A percentile compares a stretch with the other conserved stretches of the same genome.
Conservation (phyloP, 2,797 vertebrate genomes). For the Sebastes hopkinsi region DNA sequence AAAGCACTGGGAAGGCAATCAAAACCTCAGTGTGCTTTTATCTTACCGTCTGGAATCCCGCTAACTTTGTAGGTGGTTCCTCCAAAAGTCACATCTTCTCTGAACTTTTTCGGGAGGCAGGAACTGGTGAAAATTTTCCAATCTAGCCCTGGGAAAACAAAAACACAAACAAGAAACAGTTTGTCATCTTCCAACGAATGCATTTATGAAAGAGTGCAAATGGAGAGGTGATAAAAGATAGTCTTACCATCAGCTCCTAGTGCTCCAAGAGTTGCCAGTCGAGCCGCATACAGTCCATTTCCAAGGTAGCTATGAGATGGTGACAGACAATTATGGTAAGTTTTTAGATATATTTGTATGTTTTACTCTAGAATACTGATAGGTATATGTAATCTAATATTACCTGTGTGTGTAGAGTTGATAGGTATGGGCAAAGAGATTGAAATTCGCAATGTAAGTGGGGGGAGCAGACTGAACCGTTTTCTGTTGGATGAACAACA, state of each 20-base stretch:
- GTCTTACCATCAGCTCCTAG: slow-evolving; percentile 89
- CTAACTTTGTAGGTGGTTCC: slow-evolving; percentile 93
- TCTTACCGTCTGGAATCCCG: slow-evolving; percentile 93
- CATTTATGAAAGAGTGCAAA: not conserved
- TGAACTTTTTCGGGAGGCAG: slow-evolving; percentile 92
- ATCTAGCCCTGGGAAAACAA: slow-evolving; percentile 76
- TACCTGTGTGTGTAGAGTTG: slow-evolving; percentile 98
- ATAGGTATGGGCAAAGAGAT: slow-evolving; percentile 94
- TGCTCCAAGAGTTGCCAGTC: slow-evolving; percentile 92
- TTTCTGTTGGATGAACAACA: slow-evolving; percentile 85
- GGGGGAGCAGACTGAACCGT: slow-evolving; percentile 88
- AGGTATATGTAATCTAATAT: slow-evolving; percentile 11
- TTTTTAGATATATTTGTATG: not conserved
- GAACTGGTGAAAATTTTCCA: slow-evolving; percentile 92
- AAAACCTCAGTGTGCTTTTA: slow-evolving; percentile 65
- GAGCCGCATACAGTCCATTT: slow-evolving; percentile 93
- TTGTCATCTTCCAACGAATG: slow-evolving; percentile 1
- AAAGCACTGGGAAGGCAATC: slow-evolving; percentile 52
- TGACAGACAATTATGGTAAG: slow-evolving; percentile 16
- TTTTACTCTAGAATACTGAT: slow-evolving; percentile 8
- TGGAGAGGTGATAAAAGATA: not conserved
- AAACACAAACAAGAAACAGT: not conserved
- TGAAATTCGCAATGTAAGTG: slow-evolving; percentile 90
- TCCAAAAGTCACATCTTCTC: slow-evolving; percentile 92
- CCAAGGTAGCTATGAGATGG: slow-evolving; percentile 90